These are phyloP conservation scores for Entelurus aequoreus DNA, from an alignment of 2,113 vertebrate species.

Conservation along the genomic window DNA sequence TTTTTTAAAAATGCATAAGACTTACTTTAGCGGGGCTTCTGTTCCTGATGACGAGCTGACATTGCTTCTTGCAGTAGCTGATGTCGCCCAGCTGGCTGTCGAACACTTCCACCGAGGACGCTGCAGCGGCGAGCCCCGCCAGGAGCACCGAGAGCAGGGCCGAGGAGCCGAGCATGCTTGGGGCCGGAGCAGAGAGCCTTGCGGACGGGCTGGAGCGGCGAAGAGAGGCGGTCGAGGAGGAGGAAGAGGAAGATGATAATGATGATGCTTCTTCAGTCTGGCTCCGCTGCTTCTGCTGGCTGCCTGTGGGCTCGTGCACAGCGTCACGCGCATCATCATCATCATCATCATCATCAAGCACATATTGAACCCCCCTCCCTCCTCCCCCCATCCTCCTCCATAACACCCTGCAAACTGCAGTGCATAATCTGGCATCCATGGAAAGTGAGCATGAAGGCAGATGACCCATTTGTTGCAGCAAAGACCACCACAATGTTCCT, in stretches of 20 bases:
- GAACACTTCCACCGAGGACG: conserved; percentile 72
- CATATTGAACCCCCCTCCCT: conserved; percentile 13
- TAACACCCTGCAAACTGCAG: conserved; percentile 42
- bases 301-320: conserved; percentile 41
- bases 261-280: background rate
- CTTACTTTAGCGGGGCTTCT: conserved; percentile 78
- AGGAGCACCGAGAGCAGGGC: conserved; percentile 68
- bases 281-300: conserved; percentile 11
- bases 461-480: background rate
- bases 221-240: background rate
- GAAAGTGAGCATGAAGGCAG: conserved; percentile 1
- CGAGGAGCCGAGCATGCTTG: conserved; percentile 61
- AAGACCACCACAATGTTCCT: background rate
- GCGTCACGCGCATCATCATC: conserved; percentile 62
- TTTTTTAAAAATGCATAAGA: background rate
- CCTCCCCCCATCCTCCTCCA: conserved; percentile 9
- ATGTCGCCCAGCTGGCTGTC: conserved; percentile 83
- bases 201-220: background rate
- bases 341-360: conserved; percentile 41
- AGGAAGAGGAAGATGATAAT: background rate
- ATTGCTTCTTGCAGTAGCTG: conserved; percentile 82
- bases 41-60: conserved; percentile 76
- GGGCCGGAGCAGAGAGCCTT: conserved; percentile 32
- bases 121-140: conserved; percentile 56
- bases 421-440: conserved; percentile 30